Evolutionary conservation across 2,113 vertebrate genomes (phyloP).

Genomic region (Oncorhynchus masou): DNA sequence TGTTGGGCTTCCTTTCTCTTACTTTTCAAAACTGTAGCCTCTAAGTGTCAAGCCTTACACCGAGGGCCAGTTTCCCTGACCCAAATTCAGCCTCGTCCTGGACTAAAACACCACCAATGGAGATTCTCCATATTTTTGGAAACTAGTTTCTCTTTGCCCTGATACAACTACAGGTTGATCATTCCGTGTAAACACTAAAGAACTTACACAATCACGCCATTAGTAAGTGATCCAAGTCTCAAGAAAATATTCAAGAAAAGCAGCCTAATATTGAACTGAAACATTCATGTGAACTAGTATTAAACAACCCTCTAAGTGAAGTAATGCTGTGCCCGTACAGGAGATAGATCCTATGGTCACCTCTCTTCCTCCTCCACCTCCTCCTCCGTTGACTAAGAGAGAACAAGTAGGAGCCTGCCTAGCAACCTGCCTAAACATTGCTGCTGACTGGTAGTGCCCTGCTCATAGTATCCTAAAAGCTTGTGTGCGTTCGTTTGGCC

Average conservation of each 20-base stretch:
- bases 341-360: constrained; percentile 48
- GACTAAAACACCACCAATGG: no score
- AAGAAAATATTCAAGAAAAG: no score
- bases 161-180: neutral
- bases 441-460: constrained; percentile 31
- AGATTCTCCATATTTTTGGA: no score
- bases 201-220: neutral
- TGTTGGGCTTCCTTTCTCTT: neutral
- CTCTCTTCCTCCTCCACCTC: constrained; percentile 2
- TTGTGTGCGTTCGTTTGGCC: constrained; percentile 12
- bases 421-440: constrained; percentile 25
- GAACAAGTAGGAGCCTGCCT: constrained; percentile 68
- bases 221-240: no score
- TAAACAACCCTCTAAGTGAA: neutral
- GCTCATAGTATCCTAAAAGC: constrained; percentile 2
- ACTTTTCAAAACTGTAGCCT: constrained; percentile 2
- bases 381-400: constrained; percentile 38
- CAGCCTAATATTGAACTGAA: neutral
- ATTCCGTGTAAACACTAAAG: neutral
- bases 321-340: constrained; percentile 63
- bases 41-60: constrained; percentile 11
- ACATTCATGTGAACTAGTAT: neutral
- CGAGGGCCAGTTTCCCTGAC: neutral
- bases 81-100: no score
- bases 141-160: neutral